These are phyloP conservation scores for Julus scanicus DNA, from an alignment of 2,888 invertebrate species.

Conservation along the genomic window DNA sequence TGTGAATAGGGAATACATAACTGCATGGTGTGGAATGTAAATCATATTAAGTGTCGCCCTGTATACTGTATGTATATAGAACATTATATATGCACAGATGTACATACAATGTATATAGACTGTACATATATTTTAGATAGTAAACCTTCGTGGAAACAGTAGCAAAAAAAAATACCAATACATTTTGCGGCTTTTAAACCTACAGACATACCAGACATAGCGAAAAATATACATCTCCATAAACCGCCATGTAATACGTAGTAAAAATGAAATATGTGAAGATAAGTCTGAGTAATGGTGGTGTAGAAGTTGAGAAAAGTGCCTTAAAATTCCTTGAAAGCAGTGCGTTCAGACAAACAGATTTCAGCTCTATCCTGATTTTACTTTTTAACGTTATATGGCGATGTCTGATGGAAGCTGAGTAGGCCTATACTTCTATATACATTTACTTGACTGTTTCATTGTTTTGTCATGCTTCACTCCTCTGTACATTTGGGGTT, in stretches of 20 bases:
- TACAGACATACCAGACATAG: constrained; percentile 30
- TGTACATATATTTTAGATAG: no score
- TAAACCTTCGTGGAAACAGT: not conserved
- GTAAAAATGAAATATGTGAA: constrained; percentile 45
- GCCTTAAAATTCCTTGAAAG: not conserved
- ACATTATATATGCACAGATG: no score
- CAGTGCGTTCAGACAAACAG: not conserved
- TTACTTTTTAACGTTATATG: not conserved
- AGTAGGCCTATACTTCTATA: not conserved
- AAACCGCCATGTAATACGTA: constrained; percentile 2
- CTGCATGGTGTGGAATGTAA: no score
- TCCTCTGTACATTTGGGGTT: not conserved
- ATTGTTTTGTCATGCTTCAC: constrained; percentile 40
- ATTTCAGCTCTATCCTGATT: not conserved
- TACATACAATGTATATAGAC: no score
- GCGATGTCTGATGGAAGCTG: not conserved
- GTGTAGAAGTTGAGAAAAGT: not conserved
- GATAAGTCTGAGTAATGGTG: constrained; percentile 23
- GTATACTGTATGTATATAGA: no score
- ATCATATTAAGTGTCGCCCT: no score
- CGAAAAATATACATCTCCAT: not conserved
- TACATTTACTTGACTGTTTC: not conserved
- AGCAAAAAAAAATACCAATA: not conserved
- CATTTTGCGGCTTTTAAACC: not conserved
- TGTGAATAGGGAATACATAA: no score